Evolutionary conservation across 2,113 vertebrate genomes (phyloP).

Genomic region (Corvus moneduloides): DNA sequence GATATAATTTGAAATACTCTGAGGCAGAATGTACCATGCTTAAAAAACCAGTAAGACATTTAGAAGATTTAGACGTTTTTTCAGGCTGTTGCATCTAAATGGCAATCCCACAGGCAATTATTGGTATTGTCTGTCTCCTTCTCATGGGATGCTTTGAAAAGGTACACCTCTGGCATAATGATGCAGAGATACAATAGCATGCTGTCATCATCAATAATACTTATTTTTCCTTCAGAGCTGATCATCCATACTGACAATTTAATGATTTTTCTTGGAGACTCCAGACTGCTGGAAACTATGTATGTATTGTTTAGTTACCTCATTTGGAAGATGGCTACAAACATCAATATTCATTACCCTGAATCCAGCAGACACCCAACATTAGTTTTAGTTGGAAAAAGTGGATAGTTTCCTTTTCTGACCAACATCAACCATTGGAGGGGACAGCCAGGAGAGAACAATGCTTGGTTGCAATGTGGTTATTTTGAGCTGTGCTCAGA

Average conservation of each 20-base stretch:
- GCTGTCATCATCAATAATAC: slow-evolving; percentile 52
- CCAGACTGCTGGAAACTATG: background rate
- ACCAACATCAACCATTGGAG: background rate
- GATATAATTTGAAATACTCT: background rate
- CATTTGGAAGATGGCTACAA: slow-evolving; percentile 3
- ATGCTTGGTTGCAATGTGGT: background rate
- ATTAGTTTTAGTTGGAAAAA: background rate
- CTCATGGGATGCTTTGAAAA: slow-evolving; percentile 25
- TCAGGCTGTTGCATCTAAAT: background rate
- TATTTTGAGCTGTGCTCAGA: background rate
- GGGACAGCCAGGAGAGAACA: background rate
- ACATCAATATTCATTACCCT: slow-evolving; percentile 26
- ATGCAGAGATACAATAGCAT: slow-evolving; percentile 7
- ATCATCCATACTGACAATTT: slow-evolving; percentile 54
- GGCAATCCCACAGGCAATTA: slow-evolving; percentile 34
- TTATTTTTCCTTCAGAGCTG: slow-evolving; percentile 55
- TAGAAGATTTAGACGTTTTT: slow-evolving; percentile 18
- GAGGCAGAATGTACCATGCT: background rate
- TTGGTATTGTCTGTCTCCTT: slow-evolving; percentile 18
- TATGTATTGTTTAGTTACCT: slow-evolving; percentile 22
- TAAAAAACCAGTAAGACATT: background rate
- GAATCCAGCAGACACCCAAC: background rate
- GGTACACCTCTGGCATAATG: slow-evolving; percentile 14
- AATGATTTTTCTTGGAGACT: slow-evolving; percentile 48
- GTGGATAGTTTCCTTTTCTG: background rate